Evolutionary conservation across 2,113 vertebrate genomes (phyloP).

Genomic region (Embiotoca jacksoni): DNA sequence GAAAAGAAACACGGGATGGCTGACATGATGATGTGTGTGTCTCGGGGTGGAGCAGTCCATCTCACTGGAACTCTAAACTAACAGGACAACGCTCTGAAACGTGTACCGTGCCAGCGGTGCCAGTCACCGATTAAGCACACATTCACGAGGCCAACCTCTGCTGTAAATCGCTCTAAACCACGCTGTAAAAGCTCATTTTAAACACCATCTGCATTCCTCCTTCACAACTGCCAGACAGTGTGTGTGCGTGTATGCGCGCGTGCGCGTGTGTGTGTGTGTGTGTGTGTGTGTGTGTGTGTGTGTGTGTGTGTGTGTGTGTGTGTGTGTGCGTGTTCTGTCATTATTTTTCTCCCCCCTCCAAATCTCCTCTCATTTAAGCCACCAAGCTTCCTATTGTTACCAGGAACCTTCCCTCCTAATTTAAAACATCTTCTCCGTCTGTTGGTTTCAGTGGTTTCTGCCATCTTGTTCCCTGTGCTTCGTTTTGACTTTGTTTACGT

Average conservation of each 20-base stretch:
- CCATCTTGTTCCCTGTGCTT: slow-evolving; percentile 7
- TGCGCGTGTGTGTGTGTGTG: slow-evolving; percentile 27
- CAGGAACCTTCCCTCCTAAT: slow-evolving; percentile 30
- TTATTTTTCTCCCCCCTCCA: slow-evolving; percentile 9
- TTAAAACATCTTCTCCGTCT: slow-evolving; percentile 40
- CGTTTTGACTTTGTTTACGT: slow-evolving; percentile 39
- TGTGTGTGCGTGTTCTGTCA: slow-evolving; percentile 43
- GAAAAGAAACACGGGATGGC: background rate
- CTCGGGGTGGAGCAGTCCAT: slow-evolving; percentile 13
- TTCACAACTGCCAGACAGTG: slow-evolving; percentile 57
- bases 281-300: slow-evolving; percentile 41
- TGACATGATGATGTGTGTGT: background rate
- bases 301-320: slow-evolving; percentile 43
- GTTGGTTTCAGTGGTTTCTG: slow-evolving; percentile 24
- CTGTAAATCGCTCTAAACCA: slow-evolving; percentile 67
- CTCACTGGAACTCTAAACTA: slow-evolving; percentile 29
- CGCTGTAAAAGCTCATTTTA: slow-evolving; percentile 72
- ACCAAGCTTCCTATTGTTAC: slow-evolving; percentile 48
- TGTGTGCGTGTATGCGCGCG: slow-evolving; percentile 26
- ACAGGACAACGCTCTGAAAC: background rate
- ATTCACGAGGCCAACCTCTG: slow-evolving; percentile 33
- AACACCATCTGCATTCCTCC: slow-evolving; percentile 72
- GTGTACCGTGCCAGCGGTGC: slow-evolving; percentile 11
- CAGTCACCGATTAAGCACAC: slow-evolving; percentile 43
- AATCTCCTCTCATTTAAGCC: slow-evolving; percentile 42